Evolutionary conservation across 2,888 invertebrate genomes (phyloP).

Genomic region (Hirtodrosophila confusa): DNA sequence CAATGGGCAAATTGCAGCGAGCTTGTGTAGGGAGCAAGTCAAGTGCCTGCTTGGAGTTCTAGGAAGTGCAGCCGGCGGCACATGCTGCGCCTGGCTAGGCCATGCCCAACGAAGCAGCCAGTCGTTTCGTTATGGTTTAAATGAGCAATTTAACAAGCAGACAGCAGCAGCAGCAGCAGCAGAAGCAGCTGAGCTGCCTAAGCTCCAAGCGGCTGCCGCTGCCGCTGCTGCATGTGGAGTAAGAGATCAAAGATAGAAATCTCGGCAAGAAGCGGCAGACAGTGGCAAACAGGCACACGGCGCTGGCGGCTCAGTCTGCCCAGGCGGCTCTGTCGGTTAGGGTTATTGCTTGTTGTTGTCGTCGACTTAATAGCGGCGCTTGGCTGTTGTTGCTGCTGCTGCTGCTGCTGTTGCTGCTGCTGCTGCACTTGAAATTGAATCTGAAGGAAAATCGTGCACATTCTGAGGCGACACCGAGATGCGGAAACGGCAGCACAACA

Average conservation of each 20-base stretch:
- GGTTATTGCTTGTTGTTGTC: conserved; percentile 81
- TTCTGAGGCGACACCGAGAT: conserved; percentile 81
- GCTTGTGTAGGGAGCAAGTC: conserved; percentile 24
- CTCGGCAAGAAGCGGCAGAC: conserved; percentile 79
- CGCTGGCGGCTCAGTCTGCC: conserved; percentile 37
- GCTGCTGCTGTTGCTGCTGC: conserved; percentile 43
- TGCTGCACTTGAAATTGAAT: conserved; percentile 81
- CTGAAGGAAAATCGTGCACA: conserved; percentile 78
- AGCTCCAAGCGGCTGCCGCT: conserved; percentile 20
- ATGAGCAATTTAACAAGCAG: conserved; percentile 79
- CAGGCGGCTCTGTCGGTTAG: conserved; percentile 59
- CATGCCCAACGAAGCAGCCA: conserved; percentile 32
- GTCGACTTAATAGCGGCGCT: conserved; percentile 81
- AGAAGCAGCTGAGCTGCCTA: conserved; percentile 29
- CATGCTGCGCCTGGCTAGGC: conserved; percentile 59
- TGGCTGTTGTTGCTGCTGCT: conserved; percentile 55
- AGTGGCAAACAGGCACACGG: conserved; percentile 71
- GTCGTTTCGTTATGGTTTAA: conserved; percentile 76
- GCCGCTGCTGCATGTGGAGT: conserved; percentile 78
- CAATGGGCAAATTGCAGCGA: conserved; percentile 66
- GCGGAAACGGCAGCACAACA: conserved; percentile 81
- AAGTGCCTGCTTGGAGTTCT: conserved; percentile 59
- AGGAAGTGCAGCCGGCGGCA: conserved; percentile 67
- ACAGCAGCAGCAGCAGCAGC: conserved; percentile 51
- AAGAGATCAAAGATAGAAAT: conserved; percentile 83